phyloP scores from a whole-genome alignment of 2,888 invertebrate genomes.

The Heterodera filipjevi region DNA sequence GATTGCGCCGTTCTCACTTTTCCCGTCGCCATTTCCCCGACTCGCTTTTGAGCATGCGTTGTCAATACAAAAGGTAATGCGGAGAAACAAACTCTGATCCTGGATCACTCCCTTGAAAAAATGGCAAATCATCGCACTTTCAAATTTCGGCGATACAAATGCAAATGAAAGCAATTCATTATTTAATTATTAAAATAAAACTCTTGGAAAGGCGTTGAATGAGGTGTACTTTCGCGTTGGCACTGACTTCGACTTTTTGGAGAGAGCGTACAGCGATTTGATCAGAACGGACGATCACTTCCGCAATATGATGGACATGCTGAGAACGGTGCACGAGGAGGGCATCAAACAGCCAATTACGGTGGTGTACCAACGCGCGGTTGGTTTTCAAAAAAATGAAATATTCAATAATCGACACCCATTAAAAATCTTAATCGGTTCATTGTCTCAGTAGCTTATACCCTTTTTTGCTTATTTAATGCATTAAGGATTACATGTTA shows the following conservation, averaged over 20 bases:
- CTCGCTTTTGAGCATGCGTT: background rate
- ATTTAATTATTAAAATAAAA: too few species aligned
- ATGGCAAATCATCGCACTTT: too few species aligned
- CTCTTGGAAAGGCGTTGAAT: constrained; percentile 48
- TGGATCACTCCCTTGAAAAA: background rate
- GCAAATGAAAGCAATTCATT: too few species aligned
- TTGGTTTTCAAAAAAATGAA: too few species aligned
- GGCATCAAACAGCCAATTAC: constrained; percentile 1
- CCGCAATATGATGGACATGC: background rate
- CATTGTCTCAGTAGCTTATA: too few species aligned
- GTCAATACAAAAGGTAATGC: background rate
- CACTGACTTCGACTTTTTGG: constrained; percentile 56
- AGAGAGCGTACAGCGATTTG: constrained; percentile 53
- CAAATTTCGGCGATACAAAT: too few species aligned
- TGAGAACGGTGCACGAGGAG: background rate
- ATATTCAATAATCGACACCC: too few species aligned
- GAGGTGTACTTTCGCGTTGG: constrained; percentile 43
- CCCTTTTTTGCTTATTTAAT: background rate
- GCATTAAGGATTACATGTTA: background rate
- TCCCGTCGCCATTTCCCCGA: background rate
- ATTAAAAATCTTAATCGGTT: too few species aligned
- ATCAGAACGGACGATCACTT: constrained; percentile 51
- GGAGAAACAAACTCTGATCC: too few species aligned
- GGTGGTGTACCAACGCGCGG: background rate
- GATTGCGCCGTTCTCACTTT: background rate